phyloP scores from a whole-genome alignment of 2,113 vertebrate genomes.

The Anser brachyrhynchus region DNA sequence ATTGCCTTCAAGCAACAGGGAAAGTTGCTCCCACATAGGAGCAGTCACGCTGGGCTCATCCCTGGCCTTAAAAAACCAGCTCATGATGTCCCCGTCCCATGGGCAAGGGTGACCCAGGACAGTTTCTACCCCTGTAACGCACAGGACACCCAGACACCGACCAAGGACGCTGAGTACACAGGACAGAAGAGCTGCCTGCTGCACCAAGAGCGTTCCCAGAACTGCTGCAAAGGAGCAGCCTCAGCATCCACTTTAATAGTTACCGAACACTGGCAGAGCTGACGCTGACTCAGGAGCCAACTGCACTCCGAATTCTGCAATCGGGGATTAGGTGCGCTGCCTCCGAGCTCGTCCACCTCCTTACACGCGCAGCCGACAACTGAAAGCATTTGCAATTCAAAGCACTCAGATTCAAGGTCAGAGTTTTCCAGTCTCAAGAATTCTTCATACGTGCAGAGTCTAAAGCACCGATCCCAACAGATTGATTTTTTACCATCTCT shows the following conservation, averaged over 20 bases:
- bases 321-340: background rate
- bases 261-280: background rate
- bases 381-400: constrained; percentile 24
- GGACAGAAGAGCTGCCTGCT: background rate
- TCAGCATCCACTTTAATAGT: background rate
- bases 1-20: background rate
- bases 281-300: constrained; percentile 1
- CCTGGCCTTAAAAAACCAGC: constrained; percentile 35
- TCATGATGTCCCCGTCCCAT: background rate
- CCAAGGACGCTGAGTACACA: background rate
- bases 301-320: background rate
- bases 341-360: background rate
- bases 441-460: background rate
- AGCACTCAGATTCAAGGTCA: constrained; percentile 7
- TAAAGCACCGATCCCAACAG: background rate
- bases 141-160: background rate
- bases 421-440: background rate
- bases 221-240: background rate
- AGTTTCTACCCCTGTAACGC: background rate
- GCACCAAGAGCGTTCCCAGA: background rate
- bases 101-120: background rate
- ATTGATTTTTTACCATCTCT: background rate
- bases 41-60: background rate
- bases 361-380: background rate
- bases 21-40: constrained; percentile 6